Evolutionary conservation across 53 echinoderm and acorn worm species (phyloP), one percentile per base, ranked within the genome.

Genomic region (Echinometra lucunter): DNA sequence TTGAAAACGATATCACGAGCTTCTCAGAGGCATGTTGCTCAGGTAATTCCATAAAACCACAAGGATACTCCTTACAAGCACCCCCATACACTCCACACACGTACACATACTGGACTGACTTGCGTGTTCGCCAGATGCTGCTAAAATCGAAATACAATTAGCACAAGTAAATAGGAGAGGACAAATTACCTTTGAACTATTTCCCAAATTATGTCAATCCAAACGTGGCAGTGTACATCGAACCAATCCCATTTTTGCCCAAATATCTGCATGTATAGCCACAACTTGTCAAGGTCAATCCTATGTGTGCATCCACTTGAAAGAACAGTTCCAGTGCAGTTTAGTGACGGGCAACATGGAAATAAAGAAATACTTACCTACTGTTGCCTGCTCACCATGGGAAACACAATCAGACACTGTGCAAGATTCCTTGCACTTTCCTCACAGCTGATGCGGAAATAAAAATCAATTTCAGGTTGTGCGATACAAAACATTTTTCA

Each of bases 1-100:
- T 91, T 91, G 91, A 67, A 91, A 91, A 21, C 70, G 91, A 91
- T 91, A 91, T 23, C 91, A 91, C 45, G 66, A 42, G 89, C 63
- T 89, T 37, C 60, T 37, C 37, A 60, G 18, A 19, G 89, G 85
- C 85, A 82, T 28, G 85, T 45, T 30, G 44, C n/a, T 27, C 85
- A 49, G 47, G 85, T 85, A 85, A 74, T 44, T 49, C 85, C 53
- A 28, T 85, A 49, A 34, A 74, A 74, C 32, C 37, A 35, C 85
- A 85, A 2, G 85, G 11, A 47, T 45, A 49, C 28, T n/a, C 85
- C 85, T 10, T 30, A 49, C 27, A 85, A 47, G 49, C 85, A 49
- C 85, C 85, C 85, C 47, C 85, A 81, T 40, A 25, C 28, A 85
- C 2, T 15, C 45, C 53, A 27, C 49, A 85, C 85, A 85, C 81